Base-by-base conservation (phyloP, 2,113 vertebrate genomes). In the Chloropsis cyanopogon region DNA sequence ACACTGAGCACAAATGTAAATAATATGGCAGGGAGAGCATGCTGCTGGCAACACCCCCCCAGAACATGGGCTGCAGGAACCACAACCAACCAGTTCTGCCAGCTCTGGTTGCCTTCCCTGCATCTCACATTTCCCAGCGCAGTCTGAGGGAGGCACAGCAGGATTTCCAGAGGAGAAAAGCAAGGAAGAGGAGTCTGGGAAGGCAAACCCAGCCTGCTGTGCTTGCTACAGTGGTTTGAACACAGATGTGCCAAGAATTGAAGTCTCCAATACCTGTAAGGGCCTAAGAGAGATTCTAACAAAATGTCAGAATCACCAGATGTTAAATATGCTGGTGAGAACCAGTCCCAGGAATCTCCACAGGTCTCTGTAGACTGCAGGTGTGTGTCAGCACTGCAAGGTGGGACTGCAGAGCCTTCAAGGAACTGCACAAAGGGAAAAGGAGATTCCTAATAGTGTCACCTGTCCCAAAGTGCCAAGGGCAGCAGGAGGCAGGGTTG, bases 1-100 rank as follows among this genome's bases (percentile, higher is more conserved):
- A 70, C 6, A 12, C 35, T 60, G 85, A 90, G 78, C 78, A 80
- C 88, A 90, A 81, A 91, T 79, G 73, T 94, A 95, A 95, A 86
- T 88, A 84, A 84, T 10, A 66, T 18, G 41, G 79, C 87, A 66
- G 71, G 59, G 59, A 56, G 57, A 77, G 68, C 15, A 0, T 1
- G n/a, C 84, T 85, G 90, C 78, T 85, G 92, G 85, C 88, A 85
- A 13, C 20, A 25, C 19, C 47, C 50, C 50, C 78, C 50, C 33
- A 49, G 82, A 77, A 46, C 13, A 77, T 3, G 52, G 80, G 3
- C 82, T 50, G n/a, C 52, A 31, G 7, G 31, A 91, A 53, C 87
- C 82, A 82, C 82, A 91, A 44, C 57, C 90, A 71, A 49, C 90
- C 69, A 26, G 84, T 82, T 79, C 16, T 41, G 82, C 91, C 82